Evolutionary conservation across 2,888 invertebrate species (phyloP), one percentile per base, ranked within the genome.

Genomic region (Euplexia lucipara): DNA sequence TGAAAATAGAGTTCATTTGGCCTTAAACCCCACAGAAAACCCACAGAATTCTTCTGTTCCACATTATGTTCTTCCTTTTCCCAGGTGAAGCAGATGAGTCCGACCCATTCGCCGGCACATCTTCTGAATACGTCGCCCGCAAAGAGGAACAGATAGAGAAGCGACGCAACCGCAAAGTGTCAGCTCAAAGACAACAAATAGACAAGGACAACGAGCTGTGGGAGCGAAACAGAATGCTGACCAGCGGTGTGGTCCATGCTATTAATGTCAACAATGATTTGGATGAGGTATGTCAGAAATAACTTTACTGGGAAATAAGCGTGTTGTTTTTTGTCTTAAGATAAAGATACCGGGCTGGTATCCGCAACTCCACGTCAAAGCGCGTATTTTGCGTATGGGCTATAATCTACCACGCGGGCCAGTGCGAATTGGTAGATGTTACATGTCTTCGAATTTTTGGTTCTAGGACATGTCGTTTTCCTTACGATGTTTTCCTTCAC

Each of bases 121-220:
- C 98, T 74, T 97, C 98, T 9, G 99, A 99, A 64, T 99, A 99
- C 89, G 98, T 98, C 0, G 97, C 97, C 66, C 98, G 98, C 83
- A 99, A 99, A 77, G 99, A 99, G 88, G 98, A 98, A 87, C 98
- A 99, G 82, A 95, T 99, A 65, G 98, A 99, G 86, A 98, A 98
- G 84, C 96, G 97, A 76, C 97, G 98, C 72, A 98, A 98, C 84
- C 98, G 99, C 87, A 96, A 99, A 54, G 97, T 99, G 90, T 99
- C 99, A 0, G 99, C 99, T 0, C 98, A 99, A 82, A 98, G 99
- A 82, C 96, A 99, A 66, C 99, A 99, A 94, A 99, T 99, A 83
- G 99, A 99, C 92, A 98, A 98, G 92, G 99, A 99, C 95, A 99
- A 99, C 91, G 99, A 99, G 89, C 95, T 99, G 80, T 99, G 99